These are phyloP conservation scores for Cristatella mucedo DNA, from an alignment of 2,888 invertebrate genomes.

Conservation along the genomic window DNA sequence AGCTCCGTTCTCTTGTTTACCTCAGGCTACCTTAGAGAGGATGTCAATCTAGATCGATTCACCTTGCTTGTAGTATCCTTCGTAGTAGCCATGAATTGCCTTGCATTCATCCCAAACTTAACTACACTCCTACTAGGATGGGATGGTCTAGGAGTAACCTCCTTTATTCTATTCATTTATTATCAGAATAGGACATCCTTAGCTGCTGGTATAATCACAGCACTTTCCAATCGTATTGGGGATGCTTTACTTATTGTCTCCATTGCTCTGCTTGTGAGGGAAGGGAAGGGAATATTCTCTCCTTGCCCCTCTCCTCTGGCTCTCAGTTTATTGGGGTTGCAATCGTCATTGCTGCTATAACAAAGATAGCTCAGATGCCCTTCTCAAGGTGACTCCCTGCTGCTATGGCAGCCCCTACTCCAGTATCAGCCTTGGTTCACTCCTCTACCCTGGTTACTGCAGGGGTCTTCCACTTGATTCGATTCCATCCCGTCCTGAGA, in stretches of 20 bases:
- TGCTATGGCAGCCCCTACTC: constrained; percentile 60
- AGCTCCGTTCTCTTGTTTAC: constrained; percentile 51
- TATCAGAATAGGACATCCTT: constrained; percentile 53
- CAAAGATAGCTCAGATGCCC: constrained; percentile 64
- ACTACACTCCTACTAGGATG: constrained; percentile 56
- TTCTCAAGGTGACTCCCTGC: constrained; percentile 60
- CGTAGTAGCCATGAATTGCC: constrained; percentile 51
- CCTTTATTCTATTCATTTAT: constrained; percentile 57
- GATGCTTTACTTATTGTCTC: constrained; percentile 52
- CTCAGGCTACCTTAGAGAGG: constrained; percentile 47
- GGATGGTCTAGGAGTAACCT: constrained; percentile 55
- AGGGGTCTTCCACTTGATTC: constrained; percentile 57
- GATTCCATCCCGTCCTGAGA: constrained; percentile 46
- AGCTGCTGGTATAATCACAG: constrained; percentile 56
- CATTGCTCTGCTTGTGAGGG: constrained; percentile 41
- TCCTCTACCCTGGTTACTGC: constrained; percentile 64
- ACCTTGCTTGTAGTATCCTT: constrained; percentile 50
- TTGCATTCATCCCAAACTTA: constrained; percentile 54
- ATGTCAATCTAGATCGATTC: constrained; percentile 49
- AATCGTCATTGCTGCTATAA: constrained; percentile 46
- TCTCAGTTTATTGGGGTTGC: constrained; percentile 40
- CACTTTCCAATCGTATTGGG: constrained; percentile 56
- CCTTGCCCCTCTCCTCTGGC: no score
- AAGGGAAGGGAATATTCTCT: no score
- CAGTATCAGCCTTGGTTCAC: constrained; percentile 59